A percentile compares a stretch with the other conserved stretches of the same genome.
Conservation (phyloP, 2,797 vertebrate species). For the Cetoscarus ocellatus region DNA sequence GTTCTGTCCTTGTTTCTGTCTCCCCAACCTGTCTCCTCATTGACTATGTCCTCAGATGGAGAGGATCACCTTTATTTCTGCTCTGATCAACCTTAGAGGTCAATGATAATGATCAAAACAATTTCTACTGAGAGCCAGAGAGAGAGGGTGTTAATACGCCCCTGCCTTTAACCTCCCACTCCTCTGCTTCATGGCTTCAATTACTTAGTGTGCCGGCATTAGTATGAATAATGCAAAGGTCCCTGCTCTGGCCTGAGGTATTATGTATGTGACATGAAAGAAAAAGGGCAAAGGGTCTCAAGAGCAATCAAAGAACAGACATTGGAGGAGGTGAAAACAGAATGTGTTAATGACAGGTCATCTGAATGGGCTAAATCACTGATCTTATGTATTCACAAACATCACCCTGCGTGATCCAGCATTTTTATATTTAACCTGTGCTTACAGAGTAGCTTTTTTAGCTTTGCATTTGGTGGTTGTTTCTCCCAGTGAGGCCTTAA, state of each 20-base stretch:
- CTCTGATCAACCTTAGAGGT: constrained; percentile 61
- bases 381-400: neutral
- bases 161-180: no score
- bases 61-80: constrained; percentile 65
- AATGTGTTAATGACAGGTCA: constrained; percentile 13
- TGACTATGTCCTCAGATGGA: constrained; percentile 32
- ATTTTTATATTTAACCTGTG: constrained; percentile 18
- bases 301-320: constrained; percentile 41
- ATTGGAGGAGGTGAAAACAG: constrained; percentile 14
- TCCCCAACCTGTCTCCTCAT: constrained; percentile 1
- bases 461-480: constrained; percentile 14
- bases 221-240: constrained; percentile 70
- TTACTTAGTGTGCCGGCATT: constrained; percentile 52
- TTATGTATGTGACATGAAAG: constrained; percentile 39
- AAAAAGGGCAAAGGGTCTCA: constrained; percentile 35
- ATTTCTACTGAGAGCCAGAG: constrained; percentile 39
- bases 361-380: constrained; percentile 25
- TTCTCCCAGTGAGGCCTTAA: constrained; percentile 39
- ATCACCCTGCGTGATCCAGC: constrained; percentile 9
- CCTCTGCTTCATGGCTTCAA: constrained; percentile 46
- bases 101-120: constrained; percentile 68
- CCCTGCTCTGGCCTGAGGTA: constrained; percentile 20
- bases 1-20: constrained; percentile 3
- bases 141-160: constrained; percentile 20
- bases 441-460: constrained; percentile 20